Conservation (phyloP, 2,888 invertebrate genomes). For the Eupithecia vulgata region DNA sequence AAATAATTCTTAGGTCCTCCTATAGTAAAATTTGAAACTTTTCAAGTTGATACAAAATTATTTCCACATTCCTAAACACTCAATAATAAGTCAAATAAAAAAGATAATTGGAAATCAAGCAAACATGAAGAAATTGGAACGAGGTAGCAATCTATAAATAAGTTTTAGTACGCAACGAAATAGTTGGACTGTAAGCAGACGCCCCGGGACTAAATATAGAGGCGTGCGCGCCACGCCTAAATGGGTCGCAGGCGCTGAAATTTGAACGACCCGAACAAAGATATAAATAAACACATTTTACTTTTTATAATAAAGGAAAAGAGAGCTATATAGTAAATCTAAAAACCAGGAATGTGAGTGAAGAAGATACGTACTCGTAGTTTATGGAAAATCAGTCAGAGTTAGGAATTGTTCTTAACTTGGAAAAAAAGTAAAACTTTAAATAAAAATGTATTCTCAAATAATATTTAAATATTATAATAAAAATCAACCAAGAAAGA, state of each 20-base stretch:
- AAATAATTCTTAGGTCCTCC: no score
- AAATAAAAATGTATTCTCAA: background rate
- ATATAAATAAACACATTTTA: conserved; percentile 36
- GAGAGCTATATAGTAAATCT: background rate
- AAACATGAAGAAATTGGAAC: conserved; percentile 52
- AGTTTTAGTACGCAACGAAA: conserved; percentile 63
- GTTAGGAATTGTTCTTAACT: background rate
- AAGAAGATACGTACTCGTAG: background rate
- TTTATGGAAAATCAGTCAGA: background rate
- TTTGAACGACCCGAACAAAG: conserved; percentile 44
- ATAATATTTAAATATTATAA: no score
- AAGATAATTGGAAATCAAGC: background rate
- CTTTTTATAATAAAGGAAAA: background rate
- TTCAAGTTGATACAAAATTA: background rate
- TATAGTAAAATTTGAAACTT: background rate
- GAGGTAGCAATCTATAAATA: conserved; percentile 60
- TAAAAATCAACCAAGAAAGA: background rate
- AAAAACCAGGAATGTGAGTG: background rate
- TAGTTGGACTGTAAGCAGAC: conserved; percentile 55
- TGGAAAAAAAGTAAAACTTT: no score
- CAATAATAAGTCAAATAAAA: background rate
- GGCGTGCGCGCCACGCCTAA: conserved; percentile 63
- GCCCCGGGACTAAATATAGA: conserved; percentile 66
- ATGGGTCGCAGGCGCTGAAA: conserved; percentile 55
- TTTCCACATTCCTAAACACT: background rate